phyloP scores from a whole-genome alignment of 2,888 invertebrate genomes.

The Aspidapion aeneum region DNA sequence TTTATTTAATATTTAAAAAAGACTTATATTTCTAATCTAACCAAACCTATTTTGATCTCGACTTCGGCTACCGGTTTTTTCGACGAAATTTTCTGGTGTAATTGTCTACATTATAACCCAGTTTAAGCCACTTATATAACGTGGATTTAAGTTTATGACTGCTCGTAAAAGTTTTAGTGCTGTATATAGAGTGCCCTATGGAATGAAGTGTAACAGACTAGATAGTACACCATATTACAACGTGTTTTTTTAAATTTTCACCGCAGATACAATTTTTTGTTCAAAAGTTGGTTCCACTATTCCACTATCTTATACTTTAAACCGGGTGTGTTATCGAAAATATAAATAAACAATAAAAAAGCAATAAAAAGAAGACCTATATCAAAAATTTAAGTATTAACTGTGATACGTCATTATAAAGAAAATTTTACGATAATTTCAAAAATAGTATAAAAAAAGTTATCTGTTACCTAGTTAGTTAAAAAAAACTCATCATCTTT shows the following conservation, averaged over 20 bases:
- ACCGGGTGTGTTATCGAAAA: too few relatives aligned
- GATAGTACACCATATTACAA: slow-evolving; percentile 5
- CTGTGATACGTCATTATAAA: too few relatives aligned
- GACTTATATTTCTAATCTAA: background rate
- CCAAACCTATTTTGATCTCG: background rate
- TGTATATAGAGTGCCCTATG: slow-evolving; percentile 19
- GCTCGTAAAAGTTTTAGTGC: slow-evolving; percentile 32
- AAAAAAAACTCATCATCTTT: too few relatives aligned
- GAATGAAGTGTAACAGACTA: slow-evolving; percentile 8
- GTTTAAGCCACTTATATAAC: slow-evolving; percentile 26
- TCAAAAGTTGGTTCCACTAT: too few relatives aligned
- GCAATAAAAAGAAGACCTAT: too few relatives aligned
- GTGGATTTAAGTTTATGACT: slow-evolving; percentile 29
- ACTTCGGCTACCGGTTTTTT: background rate
- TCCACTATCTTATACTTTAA: too few relatives aligned
- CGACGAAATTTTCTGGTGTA: slow-evolving; percentile 21
- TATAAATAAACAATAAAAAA: too few relatives aligned
- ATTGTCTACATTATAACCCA: slow-evolving; percentile 28
- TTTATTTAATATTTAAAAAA: background rate
- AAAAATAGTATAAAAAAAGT: too few relatives aligned
- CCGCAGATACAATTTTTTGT: too few relatives aligned
- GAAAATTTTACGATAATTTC: too few relatives aligned
- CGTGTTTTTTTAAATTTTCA: background rate
- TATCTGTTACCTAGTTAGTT: too few relatives aligned
- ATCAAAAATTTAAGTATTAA: too few relatives aligned